These are phyloP conservation scores for Drosophila varians DNA, from an alignment of 1,140 invertebrate genomes.

Conservation along the genomic window DNA sequence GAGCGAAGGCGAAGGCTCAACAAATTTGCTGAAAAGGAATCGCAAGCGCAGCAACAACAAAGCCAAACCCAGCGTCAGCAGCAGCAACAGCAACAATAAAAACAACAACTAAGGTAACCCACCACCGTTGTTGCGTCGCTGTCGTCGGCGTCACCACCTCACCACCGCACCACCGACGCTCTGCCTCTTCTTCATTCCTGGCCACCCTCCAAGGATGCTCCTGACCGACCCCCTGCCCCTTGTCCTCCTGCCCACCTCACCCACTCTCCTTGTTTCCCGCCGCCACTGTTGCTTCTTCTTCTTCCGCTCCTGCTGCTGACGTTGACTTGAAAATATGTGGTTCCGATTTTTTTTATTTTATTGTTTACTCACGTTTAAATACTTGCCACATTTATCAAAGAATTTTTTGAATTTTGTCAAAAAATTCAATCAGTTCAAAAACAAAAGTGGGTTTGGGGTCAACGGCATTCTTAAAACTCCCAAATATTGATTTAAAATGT, in stretches of 20 bases:
- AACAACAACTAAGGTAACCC: conserved; percentile 35
- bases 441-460: no score
- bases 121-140: conserved; percentile 39
- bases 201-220: conserved; percentile 51
- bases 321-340: conserved; percentile 50
- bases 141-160: conserved; percentile 56
- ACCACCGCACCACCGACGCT: conserved; percentile 20
- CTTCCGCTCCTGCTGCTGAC: conserved; percentile 63
- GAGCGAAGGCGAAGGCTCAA: conserved; percentile 62
- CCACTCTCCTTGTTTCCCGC: conserved; percentile 1
- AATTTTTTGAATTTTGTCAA: no score
- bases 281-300: conserved; percentile 18
- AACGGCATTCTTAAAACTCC: no score
- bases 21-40: conserved; percentile 79
- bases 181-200: conserved; percentile 9
- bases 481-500: neutral
- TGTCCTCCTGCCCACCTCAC: neutral
- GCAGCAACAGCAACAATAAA: conserved; percentile 25
- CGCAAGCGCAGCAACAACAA: conserved; percentile 55
- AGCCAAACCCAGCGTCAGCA: conserved; percentile 36
- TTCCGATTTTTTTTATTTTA: conserved; percentile 23
- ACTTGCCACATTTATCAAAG: no score
- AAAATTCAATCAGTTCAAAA: no score
- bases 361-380: neutral
- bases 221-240: conserved; percentile 7